Evolutionary conservation across 2,888 invertebrate species (phyloP).

Genomic region (Agriopis marginaria): DNA sequence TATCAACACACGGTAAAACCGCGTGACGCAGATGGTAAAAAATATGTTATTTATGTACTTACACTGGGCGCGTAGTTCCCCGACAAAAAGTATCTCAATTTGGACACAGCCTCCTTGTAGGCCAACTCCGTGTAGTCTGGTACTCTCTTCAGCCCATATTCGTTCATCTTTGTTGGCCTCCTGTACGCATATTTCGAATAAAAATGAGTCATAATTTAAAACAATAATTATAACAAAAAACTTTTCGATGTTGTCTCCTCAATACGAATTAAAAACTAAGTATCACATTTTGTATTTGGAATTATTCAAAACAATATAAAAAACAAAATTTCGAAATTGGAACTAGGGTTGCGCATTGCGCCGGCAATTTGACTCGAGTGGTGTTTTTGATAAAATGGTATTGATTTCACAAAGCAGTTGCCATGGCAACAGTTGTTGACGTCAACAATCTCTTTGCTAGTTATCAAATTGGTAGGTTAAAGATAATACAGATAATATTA

Average conservation of each 20-base stretch:
- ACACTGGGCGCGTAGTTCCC: constrained; percentile 90
- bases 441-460: constrained; percentile 62
- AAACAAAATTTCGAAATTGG: constrained; percentile 57
- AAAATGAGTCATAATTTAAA: constrained; percentile 46
- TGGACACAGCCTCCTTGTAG: constrained; percentile 93
- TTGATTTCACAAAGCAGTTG: constrained; percentile 72
- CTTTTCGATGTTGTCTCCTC: constrained; percentile 13
- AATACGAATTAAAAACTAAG: constrained; percentile 39
- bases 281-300: constrained; percentile 56
- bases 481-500: neutral
- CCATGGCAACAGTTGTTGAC: constrained; percentile 67
- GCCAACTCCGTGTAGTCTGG: constrained; percentile 94
- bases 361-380: constrained; percentile 56
- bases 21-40: neutral
- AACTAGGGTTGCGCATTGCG: constrained; percentile 75
- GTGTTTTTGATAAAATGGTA: constrained; percentile 55
- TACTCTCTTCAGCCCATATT: constrained; percentile 85
- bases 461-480: too few species aligned
- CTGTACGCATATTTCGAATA: constrained; percentile 72
- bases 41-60: constrained; percentile 54
- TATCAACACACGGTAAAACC: too few species aligned
- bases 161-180: constrained; percentile 78
- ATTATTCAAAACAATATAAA: constrained; percentile 47
- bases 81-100: constrained; percentile 91
- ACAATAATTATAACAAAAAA: constrained; percentile 23